Evolutionary conservation across 2,888 invertebrate species (phyloP).

Genomic region (Podabrus alpinus): DNA sequence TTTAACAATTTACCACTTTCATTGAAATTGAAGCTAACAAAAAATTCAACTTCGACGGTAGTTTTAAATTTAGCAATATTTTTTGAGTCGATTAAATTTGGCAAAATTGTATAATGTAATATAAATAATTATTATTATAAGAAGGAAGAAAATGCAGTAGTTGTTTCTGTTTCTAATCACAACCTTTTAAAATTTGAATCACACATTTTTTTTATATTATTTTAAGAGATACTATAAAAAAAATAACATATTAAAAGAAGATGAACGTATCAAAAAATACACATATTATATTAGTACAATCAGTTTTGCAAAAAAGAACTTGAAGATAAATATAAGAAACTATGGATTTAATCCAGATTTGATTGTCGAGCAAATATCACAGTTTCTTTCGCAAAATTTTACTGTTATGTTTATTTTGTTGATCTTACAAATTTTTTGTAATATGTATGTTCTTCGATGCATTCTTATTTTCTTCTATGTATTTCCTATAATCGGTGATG

Average conservation of each 20-base stretch:
- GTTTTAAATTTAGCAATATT: neutral
- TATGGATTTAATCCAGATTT: neutral
- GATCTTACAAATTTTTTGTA: neutral
- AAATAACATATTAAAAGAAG: neutral
- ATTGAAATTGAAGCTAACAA: neutral
- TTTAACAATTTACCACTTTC: neutral
- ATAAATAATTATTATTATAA: neutral
- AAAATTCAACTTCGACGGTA: neutral
- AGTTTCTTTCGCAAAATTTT: neutral
- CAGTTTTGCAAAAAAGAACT: neutral
- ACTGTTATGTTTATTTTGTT: neutral
- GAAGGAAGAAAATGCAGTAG: neutral
- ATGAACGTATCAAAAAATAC: neutral
- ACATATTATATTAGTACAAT: neutral
- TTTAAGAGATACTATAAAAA: neutral
- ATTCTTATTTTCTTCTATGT: neutral
- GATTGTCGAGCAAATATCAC: neutral
- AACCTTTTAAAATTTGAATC: neutral
- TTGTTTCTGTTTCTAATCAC: neutral
- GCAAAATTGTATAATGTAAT: neutral
- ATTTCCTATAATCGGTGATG: neutral
- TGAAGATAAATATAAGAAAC: neutral
- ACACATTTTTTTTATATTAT: neutral
- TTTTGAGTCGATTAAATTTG: neutral
- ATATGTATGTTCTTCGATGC: neutral